Evolutionary conservation across 2,888 invertebrate genomes (phyloP), one percentile per base, ranked within the genome.

Genomic region (Aspidiotus destructor): DNA sequence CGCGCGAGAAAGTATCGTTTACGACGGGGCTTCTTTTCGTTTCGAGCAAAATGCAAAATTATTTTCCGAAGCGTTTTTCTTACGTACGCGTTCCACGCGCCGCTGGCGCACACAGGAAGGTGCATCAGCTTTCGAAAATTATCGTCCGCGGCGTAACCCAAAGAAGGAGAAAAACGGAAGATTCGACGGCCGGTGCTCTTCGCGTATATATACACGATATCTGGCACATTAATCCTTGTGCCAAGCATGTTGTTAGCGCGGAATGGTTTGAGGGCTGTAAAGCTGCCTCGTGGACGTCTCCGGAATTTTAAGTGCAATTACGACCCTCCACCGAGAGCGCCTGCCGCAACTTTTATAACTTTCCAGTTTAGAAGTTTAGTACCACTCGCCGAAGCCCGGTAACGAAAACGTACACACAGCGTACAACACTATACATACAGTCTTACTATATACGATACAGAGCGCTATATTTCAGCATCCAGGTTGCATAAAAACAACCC

Each of bases 221-320:
- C 61, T 41, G 44, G 61, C 61, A 41, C 61, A 42, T 61, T 61
- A 61, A 61, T 61, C 61, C 61, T 61, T 42, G 15, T 44, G 61
- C 61, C 61, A 44, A 61, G 61, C 61, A 61, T 61, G 61, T 61
- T 61, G 61, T 61, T 61, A 61, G 61, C 61, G 61, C 41, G 7
- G 41, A 60, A 60, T 17, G 41, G 41, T 40, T 17, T 60, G 60
- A 61, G 61, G 61, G 61, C 61, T 44, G 61, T 61, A 61, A 61
- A 61, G 61, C 61, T 61, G n/a, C 61, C n/a, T 61, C 10, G 61
- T 40, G 61, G 61, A 61, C 61, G 61, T 61, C 61, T 61, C 15
- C 61, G 42, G 61, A 61, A 61, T 61, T 61, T 61, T 61, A 61
- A 61, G 61, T 61, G 61, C 61, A 61, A 61, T 61, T 61, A 61